These are phyloP conservation scores for Phrynocephalus guinanensis DNA, from an alignment of 2,797 vertebrate genomes.

Conservation along the genomic window DNA sequence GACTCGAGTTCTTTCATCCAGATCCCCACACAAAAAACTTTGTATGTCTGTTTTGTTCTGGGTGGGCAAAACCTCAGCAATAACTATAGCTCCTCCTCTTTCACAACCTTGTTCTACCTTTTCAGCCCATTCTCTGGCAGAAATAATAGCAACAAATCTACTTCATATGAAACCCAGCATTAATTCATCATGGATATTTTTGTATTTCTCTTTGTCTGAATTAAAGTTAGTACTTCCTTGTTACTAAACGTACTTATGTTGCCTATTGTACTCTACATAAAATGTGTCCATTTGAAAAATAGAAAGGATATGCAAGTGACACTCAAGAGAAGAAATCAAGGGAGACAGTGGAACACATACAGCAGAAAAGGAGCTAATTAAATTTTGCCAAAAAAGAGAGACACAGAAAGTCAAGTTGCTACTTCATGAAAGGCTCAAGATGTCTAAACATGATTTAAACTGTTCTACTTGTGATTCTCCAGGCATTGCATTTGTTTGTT, in stretches of 20 bases:
- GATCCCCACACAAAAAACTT: too few species aligned
- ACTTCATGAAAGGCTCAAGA: neutral
- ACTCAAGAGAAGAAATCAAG: slow-evolving; percentile 9
- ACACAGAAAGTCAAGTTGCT: fast-evolving
- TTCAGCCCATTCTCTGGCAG: neutral
- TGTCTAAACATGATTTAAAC: slow-evolving; percentile 27
- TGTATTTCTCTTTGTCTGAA: neutral
- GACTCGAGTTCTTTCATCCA: too few species aligned
- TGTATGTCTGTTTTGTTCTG: too few species aligned
- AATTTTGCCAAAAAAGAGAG: neutral
- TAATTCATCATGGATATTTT: neutral
- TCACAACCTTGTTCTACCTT: neutral
- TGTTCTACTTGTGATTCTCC: slow-evolving; percentile 26
- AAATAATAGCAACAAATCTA: neutral
- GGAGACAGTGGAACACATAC: neutral
- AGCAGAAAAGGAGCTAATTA: neutral
- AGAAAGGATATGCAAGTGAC: neutral
- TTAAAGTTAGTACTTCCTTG: neutral
- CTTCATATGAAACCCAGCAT: neutral
- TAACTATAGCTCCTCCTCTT: neutral
- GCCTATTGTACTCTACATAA: neutral
- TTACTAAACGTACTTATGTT: slow-evolving; percentile 6
- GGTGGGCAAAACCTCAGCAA: neutral
- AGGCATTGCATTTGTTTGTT: neutral
- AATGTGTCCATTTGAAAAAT: slow-evolving; percentile 6